phyloP scores from a whole-genome alignment of 2,113 vertebrate species.

The Podarcis raffonei region DNA sequence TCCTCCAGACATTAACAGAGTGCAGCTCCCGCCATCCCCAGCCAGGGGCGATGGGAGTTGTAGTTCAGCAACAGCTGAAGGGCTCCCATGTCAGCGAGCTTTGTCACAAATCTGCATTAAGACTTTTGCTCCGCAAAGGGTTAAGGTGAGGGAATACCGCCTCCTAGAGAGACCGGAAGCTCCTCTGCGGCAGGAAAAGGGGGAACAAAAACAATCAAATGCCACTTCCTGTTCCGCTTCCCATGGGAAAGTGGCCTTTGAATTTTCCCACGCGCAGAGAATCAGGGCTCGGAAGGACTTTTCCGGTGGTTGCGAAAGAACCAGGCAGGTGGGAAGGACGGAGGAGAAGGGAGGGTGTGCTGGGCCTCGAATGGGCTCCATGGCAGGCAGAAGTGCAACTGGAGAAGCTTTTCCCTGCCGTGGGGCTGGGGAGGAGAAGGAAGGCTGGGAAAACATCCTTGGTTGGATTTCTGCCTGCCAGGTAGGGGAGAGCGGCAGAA shows the following conservation, averaged over 20 bases:
- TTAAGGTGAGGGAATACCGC: neutral
- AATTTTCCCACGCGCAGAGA: slow-evolving; percentile 14
- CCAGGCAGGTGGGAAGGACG: neutral
- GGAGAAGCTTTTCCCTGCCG: neutral
- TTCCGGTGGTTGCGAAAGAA: neutral
- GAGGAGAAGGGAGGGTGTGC: too few relatives aligned
- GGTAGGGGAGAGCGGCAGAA: neutral
- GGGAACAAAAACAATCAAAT: too few relatives aligned
- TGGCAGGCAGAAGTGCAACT: neutral
- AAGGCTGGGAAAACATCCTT: neutral
- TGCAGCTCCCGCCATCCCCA: too few relatives aligned
- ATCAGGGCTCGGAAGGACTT: neutral
- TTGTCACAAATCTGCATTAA: too few relatives aligned
- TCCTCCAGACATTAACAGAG: too few relatives aligned
- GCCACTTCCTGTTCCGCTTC: neutral
- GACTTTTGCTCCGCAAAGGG: neutral
- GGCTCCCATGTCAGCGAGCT: too few relatives aligned
- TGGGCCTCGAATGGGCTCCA: neutral
- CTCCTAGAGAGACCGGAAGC: neutral
- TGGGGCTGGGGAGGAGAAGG: neutral
- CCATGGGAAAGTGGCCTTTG: slow-evolving; percentile 30
- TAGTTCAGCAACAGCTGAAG: too few relatives aligned
- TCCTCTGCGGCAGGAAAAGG: neutral
- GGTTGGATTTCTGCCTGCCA: neutral
- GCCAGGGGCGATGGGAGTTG: too few relatives aligned